phyloP scores from a whole-genome alignment of 1,140 invertebrate genomes.

The Ceratitis capitata region DNA sequence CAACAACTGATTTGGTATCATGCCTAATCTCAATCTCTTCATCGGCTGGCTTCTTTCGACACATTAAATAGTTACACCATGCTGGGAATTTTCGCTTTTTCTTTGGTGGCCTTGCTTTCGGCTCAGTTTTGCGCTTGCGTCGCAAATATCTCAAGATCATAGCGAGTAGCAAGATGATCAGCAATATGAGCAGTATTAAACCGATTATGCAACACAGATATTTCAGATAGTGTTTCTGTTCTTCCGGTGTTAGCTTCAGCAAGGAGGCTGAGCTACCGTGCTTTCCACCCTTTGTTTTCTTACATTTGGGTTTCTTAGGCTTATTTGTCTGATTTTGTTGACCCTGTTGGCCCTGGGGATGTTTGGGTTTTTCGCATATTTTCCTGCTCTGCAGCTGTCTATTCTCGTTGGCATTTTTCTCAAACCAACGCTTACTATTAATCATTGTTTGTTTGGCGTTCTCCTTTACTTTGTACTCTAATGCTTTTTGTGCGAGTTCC shows the following conservation, averaged over 20 bases:
- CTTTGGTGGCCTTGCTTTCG: neutral
- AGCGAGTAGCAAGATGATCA: slow-evolving; percentile 30
- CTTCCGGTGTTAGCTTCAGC: neutral
- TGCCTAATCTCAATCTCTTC: slow-evolving; percentile 26
- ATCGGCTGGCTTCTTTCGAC: slow-evolving; percentile 18
- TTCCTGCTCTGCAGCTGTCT: slow-evolving; percentile 22
- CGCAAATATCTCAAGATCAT: neutral
- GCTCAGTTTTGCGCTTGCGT: neutral
- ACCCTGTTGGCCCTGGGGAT: neutral
- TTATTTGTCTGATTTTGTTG: neutral
- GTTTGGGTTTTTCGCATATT: slow-evolving; percentile 1
- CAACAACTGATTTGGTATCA: slow-evolving; percentile 17
- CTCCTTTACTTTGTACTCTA: neutral
- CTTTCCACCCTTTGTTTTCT: slow-evolving; percentile 27
- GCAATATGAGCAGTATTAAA: slow-evolving; percentile 7
- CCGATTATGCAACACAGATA: slow-evolving; percentile 30
- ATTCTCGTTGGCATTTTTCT: neutral
- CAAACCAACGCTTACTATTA: slow-evolving; percentile 15
- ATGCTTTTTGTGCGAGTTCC: slow-evolving; percentile 12
- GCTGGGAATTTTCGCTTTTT: neutral
- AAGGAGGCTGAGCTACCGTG: neutral
- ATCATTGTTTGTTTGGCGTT: neutral
- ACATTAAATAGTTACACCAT: neutral
- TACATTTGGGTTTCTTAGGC: slow-evolving; percentile 5
- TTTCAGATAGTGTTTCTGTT: slow-evolving; percentile 28